Percentiles rank a stretch among this genome's conserved stretches.
Conservation (phyloP, 2,113 vertebrate genomes). For the Arvicanthis niloticus region DNA sequence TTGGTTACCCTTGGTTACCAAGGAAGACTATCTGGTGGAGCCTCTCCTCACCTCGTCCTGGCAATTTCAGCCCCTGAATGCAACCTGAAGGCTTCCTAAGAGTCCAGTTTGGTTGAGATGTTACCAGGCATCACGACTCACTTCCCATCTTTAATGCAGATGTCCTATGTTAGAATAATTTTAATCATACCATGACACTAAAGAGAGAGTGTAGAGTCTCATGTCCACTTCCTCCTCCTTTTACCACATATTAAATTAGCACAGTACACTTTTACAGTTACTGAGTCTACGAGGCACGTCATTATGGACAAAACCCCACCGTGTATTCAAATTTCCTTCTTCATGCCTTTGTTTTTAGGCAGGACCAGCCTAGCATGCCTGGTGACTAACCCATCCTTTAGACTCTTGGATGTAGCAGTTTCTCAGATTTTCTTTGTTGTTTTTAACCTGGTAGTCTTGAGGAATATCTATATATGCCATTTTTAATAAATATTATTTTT, state of each 20-base stretch:
- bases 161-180: background rate
- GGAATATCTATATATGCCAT: background rate
- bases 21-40: background rate
- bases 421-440: background rate
- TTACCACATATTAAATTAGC: no score
- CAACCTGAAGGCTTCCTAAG: background rate
- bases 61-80: background rate
- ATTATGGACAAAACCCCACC: background rate
- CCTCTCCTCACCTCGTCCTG: background rate
- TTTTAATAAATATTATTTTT: background rate
- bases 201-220: background rate
- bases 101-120: accelerated
- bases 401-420: background rate
- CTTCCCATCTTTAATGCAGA: background rate
- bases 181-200: background rate
- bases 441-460: background rate
- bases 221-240: background rate
- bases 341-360: background rate
- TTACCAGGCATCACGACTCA: accelerated
- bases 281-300: background rate
- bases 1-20: conserved; percentile 55
- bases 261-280: no score
- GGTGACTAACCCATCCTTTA: no score
- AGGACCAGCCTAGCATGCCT: background rate
- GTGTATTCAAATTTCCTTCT: background rate